These are phyloP conservation scores for Cyprichromis sp. DNA, from an alignment of 2,113 vertebrate genomes.

Conservation along the genomic window DNA sequence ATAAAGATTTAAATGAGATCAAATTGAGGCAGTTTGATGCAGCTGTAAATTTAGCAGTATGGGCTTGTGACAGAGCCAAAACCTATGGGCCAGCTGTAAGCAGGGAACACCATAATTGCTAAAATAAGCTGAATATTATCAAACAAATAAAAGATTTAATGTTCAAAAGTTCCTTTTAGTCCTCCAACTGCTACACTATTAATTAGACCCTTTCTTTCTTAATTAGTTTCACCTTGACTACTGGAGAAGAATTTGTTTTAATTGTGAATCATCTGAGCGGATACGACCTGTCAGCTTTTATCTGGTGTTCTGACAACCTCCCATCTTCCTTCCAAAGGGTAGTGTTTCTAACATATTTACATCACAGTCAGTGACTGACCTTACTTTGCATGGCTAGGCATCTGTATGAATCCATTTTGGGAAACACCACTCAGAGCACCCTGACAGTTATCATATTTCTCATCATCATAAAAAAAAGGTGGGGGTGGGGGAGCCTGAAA, in stretches of 20 bases:
- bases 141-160: not conserved
- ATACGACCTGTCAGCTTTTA: not conserved
- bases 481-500: not conserved
- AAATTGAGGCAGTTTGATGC: not conserved
- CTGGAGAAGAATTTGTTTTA: not conserved
- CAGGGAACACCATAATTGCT: not conserved
- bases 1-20: not conserved
- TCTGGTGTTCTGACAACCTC: not conserved
- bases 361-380: conserved; percentile 36
- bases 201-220: not conserved
- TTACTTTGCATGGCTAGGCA: conserved; percentile 9
- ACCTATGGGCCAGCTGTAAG: not conserved
- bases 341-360: not conserved
- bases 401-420: conserved; percentile 30
- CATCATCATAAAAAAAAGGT: not conserved
- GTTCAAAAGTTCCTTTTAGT: not conserved
- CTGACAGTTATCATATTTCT: conserved; percentile 26
- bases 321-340: not conserved
- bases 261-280: not conserved
- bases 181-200: not conserved
- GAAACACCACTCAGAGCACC: conserved; percentile 10
- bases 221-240: not conserved
- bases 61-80: not conserved
- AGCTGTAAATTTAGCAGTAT: not conserved
- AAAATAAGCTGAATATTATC: not conserved